Conservation (phyloP, 2,113 vertebrate species). For the Corapipo altera region DNA sequence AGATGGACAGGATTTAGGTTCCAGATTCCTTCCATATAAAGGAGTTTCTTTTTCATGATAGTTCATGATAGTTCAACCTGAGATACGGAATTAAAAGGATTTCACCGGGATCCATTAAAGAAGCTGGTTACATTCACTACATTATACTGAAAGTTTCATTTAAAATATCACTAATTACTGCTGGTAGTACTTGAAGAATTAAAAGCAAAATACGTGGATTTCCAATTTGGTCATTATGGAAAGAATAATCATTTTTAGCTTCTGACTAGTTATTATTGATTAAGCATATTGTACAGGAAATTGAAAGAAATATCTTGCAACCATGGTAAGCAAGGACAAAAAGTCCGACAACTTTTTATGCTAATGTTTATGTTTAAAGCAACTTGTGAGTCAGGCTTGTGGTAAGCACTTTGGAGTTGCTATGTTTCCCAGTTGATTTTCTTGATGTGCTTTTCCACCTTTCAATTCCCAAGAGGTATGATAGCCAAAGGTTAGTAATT, state of each 20-base stretch:
- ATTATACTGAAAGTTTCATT: neutral
- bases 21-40: neutral
- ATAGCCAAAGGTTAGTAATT: neutral
- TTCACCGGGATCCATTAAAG: neutral
- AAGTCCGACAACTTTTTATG: neutral
- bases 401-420: neutral
- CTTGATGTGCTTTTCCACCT: neutral
- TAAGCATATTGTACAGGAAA: neutral
- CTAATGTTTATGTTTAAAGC: neutral
- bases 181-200: neutral
- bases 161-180: conserved; percentile 4
- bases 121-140: neutral
- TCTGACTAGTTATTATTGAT: neutral
- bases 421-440: neutral
- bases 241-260: neutral
- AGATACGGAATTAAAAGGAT: neutral
- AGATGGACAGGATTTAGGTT: neutral
- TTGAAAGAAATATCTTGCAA: neutral
- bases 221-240: neutral
- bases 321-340: neutral
- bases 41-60: neutral
- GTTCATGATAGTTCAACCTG: neutral
- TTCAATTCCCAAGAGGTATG: neutral
- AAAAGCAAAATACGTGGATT: conserved; percentile 25
- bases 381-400: neutral